Base-by-base conservation (phyloP, 2,888 invertebrate genomes). In the Euzophera pinguis region DNA sequence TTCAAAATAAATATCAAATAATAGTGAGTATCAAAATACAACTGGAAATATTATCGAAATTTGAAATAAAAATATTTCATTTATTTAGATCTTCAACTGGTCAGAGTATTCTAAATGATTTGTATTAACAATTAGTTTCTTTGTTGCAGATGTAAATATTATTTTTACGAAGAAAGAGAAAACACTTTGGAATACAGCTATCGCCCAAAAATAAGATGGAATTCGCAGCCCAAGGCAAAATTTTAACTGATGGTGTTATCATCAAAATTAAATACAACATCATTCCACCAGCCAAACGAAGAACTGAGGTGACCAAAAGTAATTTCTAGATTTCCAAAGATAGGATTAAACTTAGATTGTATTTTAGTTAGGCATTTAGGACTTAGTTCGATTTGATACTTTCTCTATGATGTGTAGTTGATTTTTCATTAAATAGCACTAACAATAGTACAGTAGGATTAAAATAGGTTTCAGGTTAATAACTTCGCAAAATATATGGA, bases 281-380 rank as follows among this genome's bases (percentile, higher is more conserved):
- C 45, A 53, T 51, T 49, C 29, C 6, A 54, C 32, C 17, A 52
- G 22, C 22, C 5, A 53, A 60, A 60, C 59, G 65, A 65, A 56
- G 61, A 50, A 45, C 48, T 50, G 53, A 78, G 75, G 73, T 73
- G 73, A 75, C 64, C 59, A 58, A 52, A 53, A 57, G 60, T 12
- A 60, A 56, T 63, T 73, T 67, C 67, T 80, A 78, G 69, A 70
- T 58, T 57, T 61, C 78, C 77, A 83, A 84, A 84, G 78, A 80
- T 83, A 83, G 65, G 50, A 60, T 39, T 81, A 81, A 64, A 62
- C 56, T 53, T 58, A 60, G 56, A 49, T 47, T 16, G 54, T 50
- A 56, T 35, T 22, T 50, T 47, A 53, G 54, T 12, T 22, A 43
- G 17, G 8, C 9, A 17, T 16, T 22, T 35, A 35, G 48, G 9